A percentile compares a stretch with the other conserved stretches of the same genome.
phyloP scores from a whole-genome alignment of 2,797 vertebrate genomes.

The Hylomyscus alleni region DNA sequence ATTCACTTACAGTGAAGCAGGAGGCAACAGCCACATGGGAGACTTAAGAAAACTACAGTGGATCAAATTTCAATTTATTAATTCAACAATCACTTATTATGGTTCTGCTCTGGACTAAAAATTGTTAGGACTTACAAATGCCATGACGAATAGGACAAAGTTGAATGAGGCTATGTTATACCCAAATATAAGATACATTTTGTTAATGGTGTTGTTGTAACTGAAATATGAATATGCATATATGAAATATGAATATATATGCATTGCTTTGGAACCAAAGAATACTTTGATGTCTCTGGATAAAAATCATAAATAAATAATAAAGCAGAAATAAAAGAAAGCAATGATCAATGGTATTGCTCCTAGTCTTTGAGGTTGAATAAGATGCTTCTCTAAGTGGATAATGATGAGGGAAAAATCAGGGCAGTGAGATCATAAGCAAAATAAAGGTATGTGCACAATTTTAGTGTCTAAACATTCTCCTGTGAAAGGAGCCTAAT shows the following conservation, averaged over 20 bases:
- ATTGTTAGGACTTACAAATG: slow-evolving; percentile 61
- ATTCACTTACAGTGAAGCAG: slow-evolving; percentile 2
- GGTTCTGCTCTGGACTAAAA: slow-evolving; percentile 22
- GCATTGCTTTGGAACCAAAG: slow-evolving; percentile 42
- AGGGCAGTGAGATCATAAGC: not conserved
- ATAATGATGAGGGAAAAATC: not conserved
- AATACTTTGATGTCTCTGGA: not conserved
- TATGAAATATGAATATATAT: no score
- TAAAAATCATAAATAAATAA: not conserved
- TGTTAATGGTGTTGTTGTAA: slow-evolving; percentile 43
- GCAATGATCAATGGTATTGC: not conserved
- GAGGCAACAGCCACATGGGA: not conserved
- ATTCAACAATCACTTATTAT: slow-evolving; percentile 60
- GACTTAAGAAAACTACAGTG: slow-evolving; percentile 49
- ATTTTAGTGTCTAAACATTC: not conserved
- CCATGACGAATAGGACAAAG: slow-evolving; percentile 67
- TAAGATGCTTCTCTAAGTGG: not conserved
- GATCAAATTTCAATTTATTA: slow-evolving; percentile 69
- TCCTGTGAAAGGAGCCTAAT: not conserved
- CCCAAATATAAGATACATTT: slow-evolving; percentile 31
- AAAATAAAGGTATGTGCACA: not conserved
- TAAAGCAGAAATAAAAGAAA: not conserved
- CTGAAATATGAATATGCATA: not conserved
- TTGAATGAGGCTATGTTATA: slow-evolving; percentile 45
- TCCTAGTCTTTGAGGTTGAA: slow-evolving; percentile 8